phyloP scores from a whole-genome alignment of 1,140 invertebrate genomes.

The Anoplolepis gracilipes region DNA sequence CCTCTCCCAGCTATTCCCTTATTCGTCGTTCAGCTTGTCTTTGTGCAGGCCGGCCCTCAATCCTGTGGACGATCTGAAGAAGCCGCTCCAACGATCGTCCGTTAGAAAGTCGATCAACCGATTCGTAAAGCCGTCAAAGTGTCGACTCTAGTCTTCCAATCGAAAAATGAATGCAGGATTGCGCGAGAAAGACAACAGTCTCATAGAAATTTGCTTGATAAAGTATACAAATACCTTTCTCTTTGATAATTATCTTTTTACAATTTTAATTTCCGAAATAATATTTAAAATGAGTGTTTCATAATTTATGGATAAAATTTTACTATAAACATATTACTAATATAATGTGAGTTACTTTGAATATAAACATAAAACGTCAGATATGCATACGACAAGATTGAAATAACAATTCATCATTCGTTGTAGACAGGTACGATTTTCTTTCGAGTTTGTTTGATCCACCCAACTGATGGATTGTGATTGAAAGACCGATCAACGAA shows the following conservation, averaged over 20 bases:
- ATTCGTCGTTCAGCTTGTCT: slow-evolving; percentile 56
- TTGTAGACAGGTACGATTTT: slow-evolving; percentile 69
- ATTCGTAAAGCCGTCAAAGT: slow-evolving; percentile 64
- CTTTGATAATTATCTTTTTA: too few species aligned
- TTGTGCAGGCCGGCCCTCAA: slow-evolving; percentile 70
- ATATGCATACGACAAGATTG: slow-evolving; percentile 21
- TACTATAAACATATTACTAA: not conserved
- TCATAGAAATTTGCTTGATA: not conserved
- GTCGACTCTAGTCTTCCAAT: slow-evolving; percentile 27
- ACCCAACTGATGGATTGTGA: slow-evolving; percentile 67
- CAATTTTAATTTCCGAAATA: not conserved
- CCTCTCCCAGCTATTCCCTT: slow-evolving; percentile 43
- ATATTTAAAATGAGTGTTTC: not conserved
- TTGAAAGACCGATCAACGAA: slow-evolving; percentile 57
- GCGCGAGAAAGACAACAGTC: not conserved
- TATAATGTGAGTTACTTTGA: not conserved
- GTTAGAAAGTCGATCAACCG: slow-evolving; percentile 77
- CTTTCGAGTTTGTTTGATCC: slow-evolving; percentile 70
- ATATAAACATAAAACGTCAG: not conserved
- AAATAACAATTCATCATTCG: slow-evolving; percentile 70
- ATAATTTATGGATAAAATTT: not conserved
- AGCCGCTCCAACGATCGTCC: slow-evolving; percentile 67
- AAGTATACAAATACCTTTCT: too few species aligned
- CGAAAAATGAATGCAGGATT: slow-evolving; percentile 7
- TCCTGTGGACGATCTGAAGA: slow-evolving; percentile 67